Evolutionary conservation across 2,888 invertebrate species (phyloP).

Genomic region (Tetropium fuscum): DNA sequence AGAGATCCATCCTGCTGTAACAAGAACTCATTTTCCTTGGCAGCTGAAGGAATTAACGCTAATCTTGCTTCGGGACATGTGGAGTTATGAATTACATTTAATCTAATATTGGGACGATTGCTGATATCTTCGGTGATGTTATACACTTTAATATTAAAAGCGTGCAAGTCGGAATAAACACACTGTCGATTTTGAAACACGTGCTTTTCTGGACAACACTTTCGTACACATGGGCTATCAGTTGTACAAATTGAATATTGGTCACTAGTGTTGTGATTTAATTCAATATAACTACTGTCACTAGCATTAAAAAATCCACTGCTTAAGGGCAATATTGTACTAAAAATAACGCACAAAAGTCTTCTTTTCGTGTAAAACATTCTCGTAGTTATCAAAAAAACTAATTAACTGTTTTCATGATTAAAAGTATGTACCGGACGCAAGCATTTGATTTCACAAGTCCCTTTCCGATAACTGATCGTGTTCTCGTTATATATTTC

Average conservation of each 20-base stretch:
- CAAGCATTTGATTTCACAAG: not conserved
- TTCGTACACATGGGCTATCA: slow-evolving; percentile 35
- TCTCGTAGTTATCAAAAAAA: no score
- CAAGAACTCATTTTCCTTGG: slow-evolving; percentile 33
- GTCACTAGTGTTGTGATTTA: slow-evolving; percentile 35
- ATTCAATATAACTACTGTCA: not conserved
- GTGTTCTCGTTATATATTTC: no score
- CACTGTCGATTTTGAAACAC: slow-evolving; percentile 35
- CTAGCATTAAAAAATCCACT: no score
- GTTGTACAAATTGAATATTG: slow-evolving; percentile 26
- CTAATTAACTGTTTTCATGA: no score
- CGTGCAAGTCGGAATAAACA: slow-evolving; percentile 10
- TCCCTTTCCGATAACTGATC: slow-evolving; percentile 2
- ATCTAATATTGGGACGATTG: slow-evolving; percentile 18
- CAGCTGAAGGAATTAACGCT: slow-evolving; percentile 30
- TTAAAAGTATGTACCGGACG: slow-evolving; percentile 11
- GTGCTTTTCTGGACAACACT: slow-evolving; percentile 46
- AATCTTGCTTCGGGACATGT: slow-evolving; percentile 32
- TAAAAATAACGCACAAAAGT: no score
- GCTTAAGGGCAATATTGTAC: no score
- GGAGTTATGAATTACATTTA: slow-evolving; percentile 38
- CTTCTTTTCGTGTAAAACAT: not conserved
- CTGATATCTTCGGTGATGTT: slow-evolving; percentile 33
- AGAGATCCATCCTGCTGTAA: slow-evolving; percentile 43
- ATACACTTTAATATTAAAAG: slow-evolving; percentile 36